Evolutionary conservation across 2,888 invertebrate genomes (phyloP).

Genomic region (Apamea epomidion): DNA sequence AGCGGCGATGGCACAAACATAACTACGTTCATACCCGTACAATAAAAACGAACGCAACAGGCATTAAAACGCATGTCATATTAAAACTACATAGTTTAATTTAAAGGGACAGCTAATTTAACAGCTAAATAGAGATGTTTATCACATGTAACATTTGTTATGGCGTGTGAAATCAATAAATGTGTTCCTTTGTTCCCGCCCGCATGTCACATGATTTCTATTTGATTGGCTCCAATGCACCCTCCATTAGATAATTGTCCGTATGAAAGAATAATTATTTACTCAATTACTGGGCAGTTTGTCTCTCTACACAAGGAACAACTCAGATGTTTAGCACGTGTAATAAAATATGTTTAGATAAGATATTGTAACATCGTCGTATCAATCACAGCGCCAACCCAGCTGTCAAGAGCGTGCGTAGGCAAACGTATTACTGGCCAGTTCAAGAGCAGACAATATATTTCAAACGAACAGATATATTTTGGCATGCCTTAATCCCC

Average conservation of each 20-base stretch:
- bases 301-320: slow-evolving; percentile 27
- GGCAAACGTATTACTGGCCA: slow-evolving; percentile 73
- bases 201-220: slow-evolving; percentile 79
- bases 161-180: slow-evolving; percentile 82
- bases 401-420: slow-evolving; percentile 72
- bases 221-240: slow-evolving; percentile 74
- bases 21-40: slow-evolving; percentile 39
- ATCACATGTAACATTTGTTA: slow-evolving; percentile 76
- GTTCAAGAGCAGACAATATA: slow-evolving; percentile 75
- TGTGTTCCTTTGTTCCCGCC: slow-evolving; percentile 79
- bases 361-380: slow-evolving; percentile 56
- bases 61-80: slow-evolving; percentile 58
- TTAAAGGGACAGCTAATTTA: slow-evolving; percentile 70
- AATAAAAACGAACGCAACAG: slow-evolving; percentile 49
- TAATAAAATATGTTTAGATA: slow-evolving; percentile 61
- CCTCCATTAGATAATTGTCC: slow-evolving; percentile 74
- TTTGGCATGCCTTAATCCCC: slow-evolving; percentile 86
- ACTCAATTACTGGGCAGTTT: slow-evolving; percentile 44
- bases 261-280: slow-evolving; percentile 68
- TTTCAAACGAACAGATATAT: slow-evolving; percentile 81
- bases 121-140: slow-evolving; percentile 78
- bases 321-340: slow-evolving; percentile 43
- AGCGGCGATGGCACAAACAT: slow-evolving; percentile 41
- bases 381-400: slow-evolving; percentile 71
- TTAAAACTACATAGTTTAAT: slow-evolving; percentile 58